A percentile compares a stretch with the other conserved stretches of the same genome.
These are phyloP conservation scores for Amblyjoppa fuscipennis DNA, from an alignment of 2,888 invertebrate genomes.

Conservation along the genomic window DNA sequence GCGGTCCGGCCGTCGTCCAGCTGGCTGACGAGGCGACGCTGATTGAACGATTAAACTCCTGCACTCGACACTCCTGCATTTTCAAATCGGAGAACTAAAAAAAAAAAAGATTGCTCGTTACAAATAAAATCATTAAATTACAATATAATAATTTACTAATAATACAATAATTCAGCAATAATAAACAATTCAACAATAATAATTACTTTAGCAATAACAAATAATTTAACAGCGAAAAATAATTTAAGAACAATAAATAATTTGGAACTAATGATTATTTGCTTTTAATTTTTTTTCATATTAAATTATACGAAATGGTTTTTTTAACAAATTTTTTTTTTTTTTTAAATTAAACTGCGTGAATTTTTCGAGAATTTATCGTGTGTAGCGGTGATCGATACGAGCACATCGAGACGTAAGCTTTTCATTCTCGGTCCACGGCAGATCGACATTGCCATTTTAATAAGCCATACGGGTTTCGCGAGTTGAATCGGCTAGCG, in stretches of 20 bases:
- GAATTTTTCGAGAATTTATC: no score
- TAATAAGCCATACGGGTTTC: slow-evolving; percentile 46
- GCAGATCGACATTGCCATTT: slow-evolving; percentile 25
- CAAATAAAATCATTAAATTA: background rate
- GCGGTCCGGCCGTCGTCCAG: slow-evolving; percentile 27
- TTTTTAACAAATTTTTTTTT: no score
- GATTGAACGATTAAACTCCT: slow-evolving; percentile 49
- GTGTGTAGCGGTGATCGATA: background rate
- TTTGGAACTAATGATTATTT: no score
- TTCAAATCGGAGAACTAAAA: background rate
- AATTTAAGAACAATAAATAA: no score
- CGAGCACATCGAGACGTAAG: background rate
- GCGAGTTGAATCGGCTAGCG: slow-evolving; percentile 44
- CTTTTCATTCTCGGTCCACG: background rate
- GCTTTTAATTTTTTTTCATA: no score
- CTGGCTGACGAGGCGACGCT: slow-evolving; percentile 17
- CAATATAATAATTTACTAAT: no score
- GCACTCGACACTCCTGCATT: slow-evolving; percentile 7
- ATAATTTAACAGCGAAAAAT: no score
- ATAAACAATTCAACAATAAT: no score
- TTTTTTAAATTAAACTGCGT: no score
- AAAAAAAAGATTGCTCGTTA: background rate
- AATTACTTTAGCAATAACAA: no score
- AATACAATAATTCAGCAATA: no score
- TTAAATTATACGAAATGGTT: no score